phyloP scores from a whole-genome alignment of 2,113 vertebrate genomes.

The Urocynchramus pylzowi region DNA sequence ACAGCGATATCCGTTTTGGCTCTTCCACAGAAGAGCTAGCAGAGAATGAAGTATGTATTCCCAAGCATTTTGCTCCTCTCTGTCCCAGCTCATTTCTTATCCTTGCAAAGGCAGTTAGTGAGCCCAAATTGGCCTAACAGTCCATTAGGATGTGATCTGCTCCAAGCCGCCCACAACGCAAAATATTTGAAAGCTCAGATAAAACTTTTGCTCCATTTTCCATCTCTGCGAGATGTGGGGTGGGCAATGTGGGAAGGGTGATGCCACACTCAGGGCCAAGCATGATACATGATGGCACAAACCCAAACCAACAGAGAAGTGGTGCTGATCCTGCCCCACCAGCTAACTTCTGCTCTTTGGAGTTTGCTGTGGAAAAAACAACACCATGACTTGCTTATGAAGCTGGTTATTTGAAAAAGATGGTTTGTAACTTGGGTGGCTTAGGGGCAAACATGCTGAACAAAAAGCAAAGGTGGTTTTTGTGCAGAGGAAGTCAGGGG shows the following conservation, averaged over 20 bases:
- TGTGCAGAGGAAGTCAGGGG: neutral
- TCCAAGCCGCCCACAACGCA: neutral
- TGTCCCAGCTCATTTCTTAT: conserved; percentile 56
- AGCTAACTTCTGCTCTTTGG: neutral
- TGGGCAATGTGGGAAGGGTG: neutral
- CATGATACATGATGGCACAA: neutral
- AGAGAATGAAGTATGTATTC: neutral
- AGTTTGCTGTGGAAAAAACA: conserved; percentile 45
- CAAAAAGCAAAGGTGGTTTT: conserved; percentile 38
- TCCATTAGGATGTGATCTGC: conserved; percentile 19
- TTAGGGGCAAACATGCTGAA: neutral
- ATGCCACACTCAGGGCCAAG: neutral
- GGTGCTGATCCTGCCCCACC: neutral
- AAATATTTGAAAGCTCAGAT: conserved; percentile 45
- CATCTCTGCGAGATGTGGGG: neutral
- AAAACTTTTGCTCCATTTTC: neutral
- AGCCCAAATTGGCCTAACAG: conserved; percentile 29
- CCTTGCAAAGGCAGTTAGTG: neutral
- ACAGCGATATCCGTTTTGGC: neutral
- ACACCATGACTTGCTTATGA: neutral
- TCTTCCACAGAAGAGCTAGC: neutral
- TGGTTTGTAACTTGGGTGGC: conserved; percentile 48
- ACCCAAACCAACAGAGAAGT: conserved; percentile 23
- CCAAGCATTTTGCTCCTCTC: conserved; percentile 25
- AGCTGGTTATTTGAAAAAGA: neutral